phyloP scores from a whole-genome alignment of 2,797 vertebrate species.

The Valencia hispanica region DNA sequence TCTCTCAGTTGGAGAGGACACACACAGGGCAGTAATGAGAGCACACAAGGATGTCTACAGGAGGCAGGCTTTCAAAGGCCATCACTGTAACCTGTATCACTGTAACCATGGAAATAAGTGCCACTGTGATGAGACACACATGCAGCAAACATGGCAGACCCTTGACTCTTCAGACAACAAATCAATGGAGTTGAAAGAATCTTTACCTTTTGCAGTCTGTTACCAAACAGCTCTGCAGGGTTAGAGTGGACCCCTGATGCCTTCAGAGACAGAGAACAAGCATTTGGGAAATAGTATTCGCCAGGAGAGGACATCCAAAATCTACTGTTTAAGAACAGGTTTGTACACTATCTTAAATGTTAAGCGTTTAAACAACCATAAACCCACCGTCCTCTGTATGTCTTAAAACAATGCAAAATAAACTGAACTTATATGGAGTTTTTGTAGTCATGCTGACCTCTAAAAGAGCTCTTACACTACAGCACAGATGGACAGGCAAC shows the following conservation, averaged over 20 bases:
- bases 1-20: slow-evolving; percentile 69
- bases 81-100: slow-evolving; percentile 68
- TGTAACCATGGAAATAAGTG: slow-evolving; percentile 82
- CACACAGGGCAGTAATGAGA: slow-evolving; percentile 80
- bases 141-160: slow-evolving; percentile 25
- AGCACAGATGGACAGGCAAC: not conserved
- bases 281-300: not conserved
- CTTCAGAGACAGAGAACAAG: slow-evolving; percentile 10
- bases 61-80: slow-evolving; percentile 78
- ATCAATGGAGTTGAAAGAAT: slow-evolving; percentile 50
- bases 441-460: not conserved
- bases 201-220: slow-evolving; percentile 26
- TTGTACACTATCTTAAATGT: not conserved
- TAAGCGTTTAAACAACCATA: not conserved
- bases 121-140: slow-evolving; percentile 41
- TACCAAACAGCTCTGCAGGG: slow-evolving; percentile 16
- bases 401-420: not conserved
- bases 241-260: not conserved
- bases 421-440: not conserved
- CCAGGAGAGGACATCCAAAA: not conserved
- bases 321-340: not conserved
- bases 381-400: not conserved
- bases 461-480: not conserved
- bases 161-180: slow-evolving; percentile 36
- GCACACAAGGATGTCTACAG: slow-evolving; percentile 71